These are phyloP conservation scores for Pristionchus exspectatus DNA, from an alignment of 2,888 invertebrate species.

Conservation along the genomic window DNA sequence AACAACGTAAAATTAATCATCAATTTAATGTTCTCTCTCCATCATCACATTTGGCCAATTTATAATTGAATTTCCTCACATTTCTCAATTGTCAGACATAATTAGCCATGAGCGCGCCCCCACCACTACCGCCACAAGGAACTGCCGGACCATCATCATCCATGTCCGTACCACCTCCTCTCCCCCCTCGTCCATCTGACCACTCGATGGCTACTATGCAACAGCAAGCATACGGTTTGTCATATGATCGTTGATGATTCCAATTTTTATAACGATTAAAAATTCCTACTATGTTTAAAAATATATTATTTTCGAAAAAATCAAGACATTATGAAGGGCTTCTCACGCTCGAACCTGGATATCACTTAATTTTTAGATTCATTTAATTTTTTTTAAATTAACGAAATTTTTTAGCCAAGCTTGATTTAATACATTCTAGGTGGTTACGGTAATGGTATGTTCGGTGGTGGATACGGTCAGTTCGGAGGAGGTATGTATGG, in stretches of 20 bases:
- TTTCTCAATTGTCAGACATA: not conserved
- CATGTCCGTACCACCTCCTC: not conserved
- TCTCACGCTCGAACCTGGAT: not conserved
- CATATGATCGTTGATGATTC: not conserved
- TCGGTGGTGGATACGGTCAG: constrained; percentile 60
- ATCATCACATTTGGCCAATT: no score
- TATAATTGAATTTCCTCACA: no score
- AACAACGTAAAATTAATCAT: no score
- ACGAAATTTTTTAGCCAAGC: no score
- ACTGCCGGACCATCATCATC: not conserved
- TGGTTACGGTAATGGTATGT: constrained; percentile 56
- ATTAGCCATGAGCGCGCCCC: constrained; percentile 42
- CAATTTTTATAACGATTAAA: no score
- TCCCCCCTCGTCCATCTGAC: constrained; percentile 55
- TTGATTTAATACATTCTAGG: not conserved
- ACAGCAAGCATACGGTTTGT: constrained; percentile 59
- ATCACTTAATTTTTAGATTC: not conserved
- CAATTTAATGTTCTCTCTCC: no score
- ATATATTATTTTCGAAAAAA: not conserved
- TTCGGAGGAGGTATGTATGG: constrained; percentile 57
- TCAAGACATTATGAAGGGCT: no score
- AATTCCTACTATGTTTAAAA: not conserved
- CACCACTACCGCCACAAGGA: constrained; percentile 27
- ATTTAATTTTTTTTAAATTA: not conserved
- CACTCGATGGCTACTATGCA: constrained; percentile 55